A percentile compares a stretch with the other conserved stretches of the same genome.
Conservation (phyloP, 2,888 invertebrate species). For the Camptogramma bilineatum region DNA sequence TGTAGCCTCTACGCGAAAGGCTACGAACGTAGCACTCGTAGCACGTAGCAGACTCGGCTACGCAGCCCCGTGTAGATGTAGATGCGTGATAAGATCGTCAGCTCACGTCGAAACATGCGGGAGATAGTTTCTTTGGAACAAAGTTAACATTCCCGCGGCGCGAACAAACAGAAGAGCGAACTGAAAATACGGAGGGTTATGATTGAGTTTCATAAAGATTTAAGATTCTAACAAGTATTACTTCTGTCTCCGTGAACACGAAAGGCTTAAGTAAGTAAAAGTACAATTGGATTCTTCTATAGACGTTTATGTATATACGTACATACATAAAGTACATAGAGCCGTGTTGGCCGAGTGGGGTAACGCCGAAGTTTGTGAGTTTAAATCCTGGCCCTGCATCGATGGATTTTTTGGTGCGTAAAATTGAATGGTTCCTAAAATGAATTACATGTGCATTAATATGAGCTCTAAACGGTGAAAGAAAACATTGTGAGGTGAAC, state of each 20-base stretch:
- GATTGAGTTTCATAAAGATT: neutral
- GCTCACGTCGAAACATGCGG: too few species aligned
- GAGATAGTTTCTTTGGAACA: neutral
- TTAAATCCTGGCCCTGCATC: too few species aligned
- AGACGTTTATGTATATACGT: neutral
- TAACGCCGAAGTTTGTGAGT: too few species aligned
- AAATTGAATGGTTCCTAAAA: too few species aligned
- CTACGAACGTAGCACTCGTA: slow-evolving; percentile 1
- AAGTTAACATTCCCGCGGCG: neutral
- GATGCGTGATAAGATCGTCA: neutral
- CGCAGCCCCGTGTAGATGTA: neutral
- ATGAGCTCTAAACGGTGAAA: too few species aligned
- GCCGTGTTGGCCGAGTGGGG: too few species aligned
- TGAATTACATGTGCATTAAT: too few species aligned
- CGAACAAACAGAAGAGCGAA: neutral
- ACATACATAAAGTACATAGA: too few species aligned
- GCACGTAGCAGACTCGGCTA: neutral
- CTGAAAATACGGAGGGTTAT: neutral
- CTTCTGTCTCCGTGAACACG: neutral
- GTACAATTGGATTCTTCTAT: neutral
- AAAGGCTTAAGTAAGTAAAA: neutral
- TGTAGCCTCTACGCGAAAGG: too few species aligned
- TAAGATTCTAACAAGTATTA: neutral
- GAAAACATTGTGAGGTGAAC: too few species aligned
- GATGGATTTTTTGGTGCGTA: too few species aligned